Evolutionary conservation across 1,140 invertebrate genomes (phyloP), one percentile per base, ranked within the genome.

Genomic region (Eufriesea mexicana): DNA sequence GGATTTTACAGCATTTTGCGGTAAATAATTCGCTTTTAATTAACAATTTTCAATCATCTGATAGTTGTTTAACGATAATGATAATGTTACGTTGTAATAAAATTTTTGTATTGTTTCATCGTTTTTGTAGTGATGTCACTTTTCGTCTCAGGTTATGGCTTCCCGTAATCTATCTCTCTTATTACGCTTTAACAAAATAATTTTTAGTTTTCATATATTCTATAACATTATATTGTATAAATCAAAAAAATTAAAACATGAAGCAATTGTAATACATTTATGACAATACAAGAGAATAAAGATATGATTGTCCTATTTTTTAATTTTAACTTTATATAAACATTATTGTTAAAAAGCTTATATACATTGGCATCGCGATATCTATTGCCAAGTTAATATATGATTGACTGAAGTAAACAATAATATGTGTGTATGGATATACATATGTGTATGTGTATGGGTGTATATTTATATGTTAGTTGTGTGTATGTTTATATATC

Each of bases 81-180:
- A 67, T 47, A 51, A 59, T 49, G n/a, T 25, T 49, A 73, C 14
- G 14, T 55, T 47, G n/a, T 20, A 51, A 64, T 73, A 35, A 70
- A 42, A 78, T 55, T 35, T 76, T 35, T 55, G 10, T 51, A 25
- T 70, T 66, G 16, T 57, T 62, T 66, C 49, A 55, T 79, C 45
- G 47, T 45, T 80, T 35, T 72, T 75, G 61, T 72, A 78, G 45
- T 75, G 51, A 79, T 81, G 62, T 83, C 57, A 84, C 67, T 86
- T 80, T 78, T 75, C 68, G 51, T 84, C 80, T 74, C 82, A 86
- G 86, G 84, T 90, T 86, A 89, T 86, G 84, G 78, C 68, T 70
- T 75, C 70, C 67, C 28, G 28, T 64, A 70, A 55, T 72, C 45
- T 61, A 64, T 83, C 66, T 73, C 51, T 64, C 35, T 74, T 57